Evolutionary conservation across 2,113 vertebrate genomes (phyloP).

Genomic region (Gnathonemus echidnorhynchus): DNA sequence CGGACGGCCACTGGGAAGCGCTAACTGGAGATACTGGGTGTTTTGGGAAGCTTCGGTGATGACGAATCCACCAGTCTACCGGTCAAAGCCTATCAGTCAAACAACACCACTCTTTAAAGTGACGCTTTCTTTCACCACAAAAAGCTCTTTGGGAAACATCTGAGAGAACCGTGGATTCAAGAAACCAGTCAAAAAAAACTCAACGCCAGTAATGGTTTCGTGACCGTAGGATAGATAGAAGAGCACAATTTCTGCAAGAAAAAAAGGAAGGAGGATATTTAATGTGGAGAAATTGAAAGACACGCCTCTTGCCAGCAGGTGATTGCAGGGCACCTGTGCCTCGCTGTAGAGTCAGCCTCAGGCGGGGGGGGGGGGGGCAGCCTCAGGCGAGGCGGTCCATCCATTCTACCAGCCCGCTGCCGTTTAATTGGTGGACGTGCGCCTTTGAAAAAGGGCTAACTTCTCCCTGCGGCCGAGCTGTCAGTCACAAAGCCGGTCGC

Average conservation of each 20-base stretch:
- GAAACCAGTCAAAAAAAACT: background rate
- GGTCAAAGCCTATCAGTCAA: background rate
- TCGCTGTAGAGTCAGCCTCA: background rate
- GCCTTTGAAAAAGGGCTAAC: background rate
- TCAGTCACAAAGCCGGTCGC: background rate
- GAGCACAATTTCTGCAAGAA: background rate
- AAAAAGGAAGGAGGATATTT: background rate
- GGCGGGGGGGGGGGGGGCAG: background rate
- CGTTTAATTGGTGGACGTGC: background rate
- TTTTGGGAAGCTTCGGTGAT: background rate
- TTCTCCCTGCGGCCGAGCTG: background rate
- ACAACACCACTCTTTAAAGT: background rate
- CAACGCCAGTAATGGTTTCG: background rate
- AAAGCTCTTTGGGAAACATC: background rate
- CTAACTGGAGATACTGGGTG: background rate
- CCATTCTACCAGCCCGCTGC: background rate
- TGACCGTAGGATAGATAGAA: background rate
- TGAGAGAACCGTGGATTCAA: background rate
- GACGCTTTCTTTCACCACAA: background rate
- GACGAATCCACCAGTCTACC: background rate
- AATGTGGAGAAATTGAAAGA: background rate
- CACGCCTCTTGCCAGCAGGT: background rate
- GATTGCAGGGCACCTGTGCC: background rate
- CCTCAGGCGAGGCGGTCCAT: background rate
- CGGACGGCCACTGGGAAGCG: background rate